Conservation (phyloP, 2,797 vertebrate species). For the Smutsia temminckii region DNA sequence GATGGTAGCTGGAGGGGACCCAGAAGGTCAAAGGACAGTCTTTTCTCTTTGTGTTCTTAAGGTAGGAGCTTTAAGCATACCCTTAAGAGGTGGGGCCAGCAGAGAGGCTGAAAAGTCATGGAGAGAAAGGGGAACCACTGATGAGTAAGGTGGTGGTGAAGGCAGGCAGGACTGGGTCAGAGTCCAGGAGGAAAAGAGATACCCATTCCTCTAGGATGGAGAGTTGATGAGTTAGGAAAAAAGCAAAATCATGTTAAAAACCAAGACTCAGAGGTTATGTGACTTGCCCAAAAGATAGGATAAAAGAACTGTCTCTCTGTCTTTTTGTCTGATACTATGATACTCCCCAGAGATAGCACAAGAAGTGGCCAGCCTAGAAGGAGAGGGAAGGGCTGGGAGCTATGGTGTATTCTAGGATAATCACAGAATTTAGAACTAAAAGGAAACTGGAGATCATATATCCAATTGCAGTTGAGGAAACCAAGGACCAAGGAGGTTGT, state of each 20-base stretch:
- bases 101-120: not conserved
- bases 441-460: not conserved
- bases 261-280: not conserved
- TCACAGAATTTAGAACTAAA: not conserved
- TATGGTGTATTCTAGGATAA: not conserved
- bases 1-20: not conserved
- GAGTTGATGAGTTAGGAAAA: not conserved
- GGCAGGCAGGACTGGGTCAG: too few relatives aligned
- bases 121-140: not conserved
- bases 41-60: not conserved
- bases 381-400: not conserved
- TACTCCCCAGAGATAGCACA: not conserved
- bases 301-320: not conserved
- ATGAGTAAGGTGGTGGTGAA: not conserved
- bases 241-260: conserved; percentile 19
- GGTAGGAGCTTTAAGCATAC: not conserved
- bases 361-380: not conserved
- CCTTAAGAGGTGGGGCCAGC: not conserved
- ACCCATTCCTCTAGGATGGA: not conserved
- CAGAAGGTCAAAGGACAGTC: not conserved
- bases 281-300: not conserved
- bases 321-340: not conserved
- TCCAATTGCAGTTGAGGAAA: not conserved
- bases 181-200: not conserved
- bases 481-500: not conserved